Evolutionary conservation across 2,797 vertebrate genomes (phyloP).

Genomic region (Dendrocincla tyrannina): DNA sequence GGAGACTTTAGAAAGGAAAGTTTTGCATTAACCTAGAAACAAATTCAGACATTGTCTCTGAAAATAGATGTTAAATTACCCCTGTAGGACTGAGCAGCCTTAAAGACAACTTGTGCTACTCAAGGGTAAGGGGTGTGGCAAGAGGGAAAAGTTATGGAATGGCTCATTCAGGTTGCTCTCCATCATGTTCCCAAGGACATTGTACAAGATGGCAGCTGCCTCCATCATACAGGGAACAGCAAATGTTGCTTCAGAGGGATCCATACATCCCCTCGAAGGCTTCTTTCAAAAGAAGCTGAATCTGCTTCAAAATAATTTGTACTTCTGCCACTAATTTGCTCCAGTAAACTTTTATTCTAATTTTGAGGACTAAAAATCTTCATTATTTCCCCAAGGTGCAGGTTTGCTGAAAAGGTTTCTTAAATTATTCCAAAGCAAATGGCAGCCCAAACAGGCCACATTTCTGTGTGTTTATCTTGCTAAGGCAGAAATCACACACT

Average conservation of each 20-base stretch:
- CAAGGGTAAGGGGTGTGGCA: not conserved
- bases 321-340: not conserved
- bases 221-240: not conserved
- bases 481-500: not conserved
- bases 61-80: not conserved
- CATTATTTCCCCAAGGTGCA: not conserved
- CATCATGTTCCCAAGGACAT: not conserved
- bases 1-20: not conserved
- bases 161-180: not conserved
- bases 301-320: not conserved
- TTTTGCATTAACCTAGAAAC: not conserved
- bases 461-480: not conserved
- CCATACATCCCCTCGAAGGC: not conserved
- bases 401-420: not conserved
- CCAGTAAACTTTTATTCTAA: not conserved
- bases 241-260: not conserved
- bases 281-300: not conserved
- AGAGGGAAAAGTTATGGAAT: fast-evolving
- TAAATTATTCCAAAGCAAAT: not conserved
- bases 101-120: not conserved
- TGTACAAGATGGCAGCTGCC: not conserved
- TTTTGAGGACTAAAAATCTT: not conserved
- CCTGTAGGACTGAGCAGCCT: not conserved
- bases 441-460: not conserved
- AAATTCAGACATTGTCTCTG: not conserved